A percentile compares a stretch with the other conserved stretches of the same genome.
Evolutionary conservation across 2,888 invertebrate species (phyloP).

Genomic region (Rotaria socialis): DNA sequence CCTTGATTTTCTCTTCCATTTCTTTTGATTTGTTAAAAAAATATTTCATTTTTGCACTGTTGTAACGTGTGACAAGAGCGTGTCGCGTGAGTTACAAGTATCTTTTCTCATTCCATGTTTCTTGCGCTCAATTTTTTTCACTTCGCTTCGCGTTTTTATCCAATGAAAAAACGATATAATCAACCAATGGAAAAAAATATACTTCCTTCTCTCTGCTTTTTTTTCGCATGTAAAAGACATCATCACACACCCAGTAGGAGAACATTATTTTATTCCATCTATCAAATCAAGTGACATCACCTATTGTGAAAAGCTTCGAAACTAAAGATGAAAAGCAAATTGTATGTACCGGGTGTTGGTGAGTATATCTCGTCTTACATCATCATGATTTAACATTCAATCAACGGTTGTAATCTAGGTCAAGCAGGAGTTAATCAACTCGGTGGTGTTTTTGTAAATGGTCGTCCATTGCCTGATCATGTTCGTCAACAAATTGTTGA

Average conservation of each 20-base stretch:
- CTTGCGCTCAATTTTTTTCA: not conserved
- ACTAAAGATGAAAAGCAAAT: slow-evolving; percentile 46
- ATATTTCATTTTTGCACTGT: not conserved
- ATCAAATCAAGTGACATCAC: slow-evolving; percentile 24
- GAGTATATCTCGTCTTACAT: slow-evolving; percentile 17
- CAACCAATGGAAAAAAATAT: not conserved
- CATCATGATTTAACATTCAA: not conserved
- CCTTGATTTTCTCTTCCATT: not conserved
- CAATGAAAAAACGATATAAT: not conserved
- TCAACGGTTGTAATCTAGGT: not conserved
- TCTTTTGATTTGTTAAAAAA: not conserved
- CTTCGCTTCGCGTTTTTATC: not conserved
- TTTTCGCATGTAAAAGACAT: not conserved
- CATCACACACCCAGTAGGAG: not conserved
- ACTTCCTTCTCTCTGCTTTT: not conserved
- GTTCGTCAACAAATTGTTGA: slow-evolving; percentile 87
- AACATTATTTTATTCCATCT: not conserved
- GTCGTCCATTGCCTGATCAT: slow-evolving; percentile 89
- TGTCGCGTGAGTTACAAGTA: not conserved
- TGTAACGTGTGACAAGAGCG: not conserved
- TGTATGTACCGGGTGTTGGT: slow-evolving; percentile 47
- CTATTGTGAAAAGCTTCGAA: not conserved
- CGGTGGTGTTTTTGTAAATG: slow-evolving; percentile 93
- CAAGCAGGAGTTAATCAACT: slow-evolving; percentile 72
- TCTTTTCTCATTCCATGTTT: not conserved